Base-by-base conservation (phyloP, 2,888 invertebrate genomes). In the Cerastoderma edule region DNA sequence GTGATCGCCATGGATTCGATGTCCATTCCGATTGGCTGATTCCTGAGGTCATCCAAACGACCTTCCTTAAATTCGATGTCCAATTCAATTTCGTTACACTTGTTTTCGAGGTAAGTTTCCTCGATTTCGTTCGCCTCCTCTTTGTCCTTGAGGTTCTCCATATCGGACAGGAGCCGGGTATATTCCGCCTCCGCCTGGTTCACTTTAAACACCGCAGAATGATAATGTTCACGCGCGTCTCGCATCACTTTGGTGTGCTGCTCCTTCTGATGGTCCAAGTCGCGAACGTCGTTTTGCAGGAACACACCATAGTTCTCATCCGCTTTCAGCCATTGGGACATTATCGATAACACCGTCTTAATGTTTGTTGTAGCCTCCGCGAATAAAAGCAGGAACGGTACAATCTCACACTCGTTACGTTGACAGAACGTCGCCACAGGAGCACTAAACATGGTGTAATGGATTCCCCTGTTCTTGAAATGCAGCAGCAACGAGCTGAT, bases 21-120 rank as follows among this genome's bases (percentile, higher is more conserved):
- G 28, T 74, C 67, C 3, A 48, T 28, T 63, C 77, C 83, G 19
- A 74, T 73, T 0, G 82, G 76, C 63, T 80, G 80, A 39, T 78
- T 64, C 54, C 69, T 80, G 1, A 88, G 44, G 48, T 82, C 83
- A 5, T 87, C 83, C 3, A 87, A 76, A 24, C 88, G 75, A 53
- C 81, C 83, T 72, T 89, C 88, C 67, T 89, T 89, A 67, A 89
- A 87, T 57, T 90, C 90, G 48, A 90, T 84, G 60, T 89, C 87
- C 19, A 86, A 71, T 69, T 87, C 85, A 54, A 89, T 67, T 65
- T 90, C 90, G 64, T 85, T 85, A 48, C 83, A 77, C 39, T 87
- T 82, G 22, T 63, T 71, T 33, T 72, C 63, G 0, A 89, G 75
- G 60, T 77, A 78, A 33, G 77, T 69, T 68, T 83, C 83, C 54